These are phyloP conservation scores for Mus caroli DNA, from an alignment of 2,797 vertebrate genomes.

Conservation along the genomic window DNA sequence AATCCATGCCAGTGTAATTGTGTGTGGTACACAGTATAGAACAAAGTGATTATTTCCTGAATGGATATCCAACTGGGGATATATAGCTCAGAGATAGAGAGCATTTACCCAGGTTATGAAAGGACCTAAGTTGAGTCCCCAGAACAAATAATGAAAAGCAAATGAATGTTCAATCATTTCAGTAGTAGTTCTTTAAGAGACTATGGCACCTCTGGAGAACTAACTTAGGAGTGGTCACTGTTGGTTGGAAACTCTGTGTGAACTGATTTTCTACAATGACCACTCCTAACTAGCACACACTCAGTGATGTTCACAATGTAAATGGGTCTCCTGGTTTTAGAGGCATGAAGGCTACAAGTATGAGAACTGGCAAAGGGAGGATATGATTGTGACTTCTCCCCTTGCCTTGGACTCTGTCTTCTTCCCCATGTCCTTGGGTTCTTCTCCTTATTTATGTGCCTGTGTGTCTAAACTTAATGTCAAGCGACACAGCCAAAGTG, in stretches of 20 bases:
- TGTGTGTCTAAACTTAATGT: neutral
- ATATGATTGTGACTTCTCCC: neutral
- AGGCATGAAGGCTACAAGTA: neutral
- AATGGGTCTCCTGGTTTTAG: neutral
- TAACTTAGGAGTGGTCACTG: neutral
- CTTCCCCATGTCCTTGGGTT: neutral
- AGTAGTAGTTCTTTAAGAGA: neutral
- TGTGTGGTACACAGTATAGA: neutral
- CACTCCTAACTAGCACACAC: neutral
- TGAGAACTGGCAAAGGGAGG: neutral
- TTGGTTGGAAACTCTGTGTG: neutral
- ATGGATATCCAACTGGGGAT: neutral
- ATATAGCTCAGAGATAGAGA: neutral
- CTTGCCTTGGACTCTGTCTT: neutral
- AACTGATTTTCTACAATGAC: neutral
- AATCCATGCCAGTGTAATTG: neutral
- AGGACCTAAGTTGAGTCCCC: too few relatives aligned
- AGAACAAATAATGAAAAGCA: neutral
- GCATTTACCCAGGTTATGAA: too few relatives aligned
- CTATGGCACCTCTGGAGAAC: neutral
- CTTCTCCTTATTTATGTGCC: neutral
- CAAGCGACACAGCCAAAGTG: too few relatives aligned
- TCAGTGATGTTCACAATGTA: neutral
- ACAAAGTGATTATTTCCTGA: neutral
- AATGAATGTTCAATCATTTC: neutral